phyloP scores from a whole-genome alignment of 2,113 vertebrate genomes.

The Zosterops pallidus region DNA sequence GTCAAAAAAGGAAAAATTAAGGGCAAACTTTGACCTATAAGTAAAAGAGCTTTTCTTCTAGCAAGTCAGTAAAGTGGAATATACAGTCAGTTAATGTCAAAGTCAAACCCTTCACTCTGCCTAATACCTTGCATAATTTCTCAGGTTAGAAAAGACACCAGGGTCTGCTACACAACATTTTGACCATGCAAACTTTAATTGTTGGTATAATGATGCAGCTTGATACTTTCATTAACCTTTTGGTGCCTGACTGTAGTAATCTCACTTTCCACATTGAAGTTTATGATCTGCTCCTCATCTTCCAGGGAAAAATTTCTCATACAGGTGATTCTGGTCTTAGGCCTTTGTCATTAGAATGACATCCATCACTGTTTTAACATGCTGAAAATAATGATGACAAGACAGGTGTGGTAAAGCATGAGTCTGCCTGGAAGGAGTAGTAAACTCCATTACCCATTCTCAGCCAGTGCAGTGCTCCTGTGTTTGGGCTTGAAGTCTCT shows the following conservation, averaged over 20 bases:
- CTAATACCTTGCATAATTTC: not conserved
- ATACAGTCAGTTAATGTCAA: not conserved
- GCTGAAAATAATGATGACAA: not conserved
- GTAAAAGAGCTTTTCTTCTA: not conserved
- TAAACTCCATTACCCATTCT: not conserved
- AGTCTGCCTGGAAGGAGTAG: not conserved
- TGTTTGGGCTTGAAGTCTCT: not conserved
- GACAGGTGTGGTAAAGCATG: not conserved
- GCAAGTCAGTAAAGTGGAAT: not conserved
- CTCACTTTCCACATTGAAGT: not conserved
- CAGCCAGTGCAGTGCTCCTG: rapidly evolving
- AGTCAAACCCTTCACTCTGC: not conserved
- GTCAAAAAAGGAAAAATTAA: not conserved
- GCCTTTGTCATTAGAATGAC: not conserved
- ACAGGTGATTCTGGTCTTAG: not conserved
- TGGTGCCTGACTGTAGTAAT: not conserved
- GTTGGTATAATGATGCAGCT: not conserved
- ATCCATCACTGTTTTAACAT: not conserved
- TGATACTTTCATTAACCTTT: not conserved
- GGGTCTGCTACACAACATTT: not conserved
- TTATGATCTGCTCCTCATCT: not conserved
- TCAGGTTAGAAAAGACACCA: not conserved
- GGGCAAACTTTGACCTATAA: not conserved
- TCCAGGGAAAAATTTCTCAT: not conserved
- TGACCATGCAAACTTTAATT: not conserved